A percentile compares a stretch with the other conserved stretches of the same genome.
Conservation (phyloP, 1,140 invertebrate species). For the Bombus sylvicola region DNA sequence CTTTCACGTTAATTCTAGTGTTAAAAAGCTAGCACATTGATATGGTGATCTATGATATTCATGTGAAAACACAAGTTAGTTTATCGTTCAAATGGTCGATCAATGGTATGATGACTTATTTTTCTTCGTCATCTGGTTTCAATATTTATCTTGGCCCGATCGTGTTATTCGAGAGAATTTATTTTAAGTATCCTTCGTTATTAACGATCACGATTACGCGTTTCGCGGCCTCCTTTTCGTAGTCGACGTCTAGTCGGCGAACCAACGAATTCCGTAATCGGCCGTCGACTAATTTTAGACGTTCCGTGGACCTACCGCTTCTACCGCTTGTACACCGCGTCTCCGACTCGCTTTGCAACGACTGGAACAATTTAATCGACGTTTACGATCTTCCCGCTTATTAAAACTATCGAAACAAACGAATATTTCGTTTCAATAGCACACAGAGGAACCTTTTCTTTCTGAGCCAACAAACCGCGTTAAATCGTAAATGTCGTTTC, state of each 20-base stretch:
- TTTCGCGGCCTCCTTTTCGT: background rate
- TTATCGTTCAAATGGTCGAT: too few species aligned
- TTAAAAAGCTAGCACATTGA: too few species aligned
- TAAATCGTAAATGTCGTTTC: background rate
- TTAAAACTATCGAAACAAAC: background rate
- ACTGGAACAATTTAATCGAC: background rate
- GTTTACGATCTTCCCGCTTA: background rate
- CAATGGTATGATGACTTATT: background rate
- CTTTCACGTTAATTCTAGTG: too few species aligned
- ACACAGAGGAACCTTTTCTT: background rate
- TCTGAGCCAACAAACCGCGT: background rate
- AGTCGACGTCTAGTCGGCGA: too few species aligned
- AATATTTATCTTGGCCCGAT: background rate
- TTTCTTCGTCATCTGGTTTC: background rate
- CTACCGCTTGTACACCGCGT: too few species aligned
- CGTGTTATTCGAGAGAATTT: background rate
- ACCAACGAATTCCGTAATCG: background rate
- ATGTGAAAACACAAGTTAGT: too few species aligned
- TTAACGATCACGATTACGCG: background rate
- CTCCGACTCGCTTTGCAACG: background rate
- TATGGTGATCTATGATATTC: too few species aligned
- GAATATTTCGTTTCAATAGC: background rate
- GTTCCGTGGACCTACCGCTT: background rate
- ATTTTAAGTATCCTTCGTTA: background rate
- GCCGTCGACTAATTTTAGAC: slow-evolving; percentile 26